These are phyloP conservation scores for Epinotia ramella DNA, from an alignment of 2,888 invertebrate species.

Conservation along the genomic window DNA sequence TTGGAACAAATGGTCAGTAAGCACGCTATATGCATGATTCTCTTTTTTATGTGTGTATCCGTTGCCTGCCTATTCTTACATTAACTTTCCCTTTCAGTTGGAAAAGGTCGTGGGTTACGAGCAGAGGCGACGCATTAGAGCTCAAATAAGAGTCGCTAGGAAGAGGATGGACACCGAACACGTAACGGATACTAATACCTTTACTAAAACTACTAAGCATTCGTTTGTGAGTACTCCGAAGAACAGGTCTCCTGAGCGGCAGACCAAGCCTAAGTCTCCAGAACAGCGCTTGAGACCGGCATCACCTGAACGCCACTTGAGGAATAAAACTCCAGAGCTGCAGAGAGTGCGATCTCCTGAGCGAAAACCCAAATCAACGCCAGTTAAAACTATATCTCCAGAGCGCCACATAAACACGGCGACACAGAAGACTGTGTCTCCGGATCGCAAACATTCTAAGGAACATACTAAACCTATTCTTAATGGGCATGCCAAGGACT, in stretches of 20 bases:
- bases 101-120: conserved; percentile 92
- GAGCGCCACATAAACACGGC: conserved; percentile 58
- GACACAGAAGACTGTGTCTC: conserved; percentile 52
- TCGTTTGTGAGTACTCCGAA: conserved; percentile 55
- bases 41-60: conserved; percentile 52
- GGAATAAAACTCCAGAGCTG: conserved; percentile 47
- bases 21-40: conserved; percentile 54
- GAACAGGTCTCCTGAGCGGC: conserved; percentile 55
- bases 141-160: conserved; percentile 90
- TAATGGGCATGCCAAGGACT: conserved; percentile 67
- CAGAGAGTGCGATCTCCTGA: conserved; percentile 56
- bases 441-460: conserved; percentile 50
- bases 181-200: conserved; percentile 54
- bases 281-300: conserved; percentile 44
- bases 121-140: conserved; percentile 90
- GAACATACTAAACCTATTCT: conserved; percentile 54
- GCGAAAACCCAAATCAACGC: conserved; percentile 53
- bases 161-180: conserved; percentile 81
- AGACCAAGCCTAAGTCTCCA: conserved; percentile 37
- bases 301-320: conserved; percentile 61
- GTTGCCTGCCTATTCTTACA: conserved; percentile 52
- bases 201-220: conserved; percentile 61
- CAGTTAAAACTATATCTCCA: conserved; percentile 61
- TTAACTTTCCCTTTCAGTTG: conserved; percentile 82
- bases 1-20: conserved; percentile 89